Evolutionary conservation across 2,113 vertebrate genomes (phyloP), one percentile per base, ranked within the genome.

Genomic region (Alces alces): DNA sequence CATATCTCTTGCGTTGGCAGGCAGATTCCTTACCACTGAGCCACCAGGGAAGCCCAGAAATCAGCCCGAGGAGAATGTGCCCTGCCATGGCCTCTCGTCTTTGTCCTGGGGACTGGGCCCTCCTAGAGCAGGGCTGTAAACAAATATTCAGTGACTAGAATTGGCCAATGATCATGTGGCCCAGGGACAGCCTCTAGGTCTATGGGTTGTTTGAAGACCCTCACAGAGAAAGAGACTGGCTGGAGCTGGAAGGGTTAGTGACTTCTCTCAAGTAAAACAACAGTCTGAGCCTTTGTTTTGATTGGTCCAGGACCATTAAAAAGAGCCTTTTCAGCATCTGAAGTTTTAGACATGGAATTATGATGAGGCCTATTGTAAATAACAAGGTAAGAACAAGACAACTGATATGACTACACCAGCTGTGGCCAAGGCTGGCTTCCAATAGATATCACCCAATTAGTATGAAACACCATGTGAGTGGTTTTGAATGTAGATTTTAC

Each of bases 1-100:
- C 0, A 0, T 0, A 0, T 27, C 70, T 76, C 23, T 23, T 76
- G 12, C 39, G 27, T 0, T 43, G 70, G 23, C n/a, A 43, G 39
- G 6, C 6, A 27, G 70, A 76, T 76, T 76, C 39, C 43, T 76
- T 76, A 43, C 21, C 70, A 14, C 39, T 25, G 39, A 43, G 12
- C 39, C 70, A 76, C 23, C 39, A 27, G 6, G 23, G 70, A 76
- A 76, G 25, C 50, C n/a, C 28, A 54, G 58, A 76, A 78, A 25
- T 30, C 25, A 57, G 57, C 58, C 7, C n/a, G n/a, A 5, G 9
- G 15, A 6, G 19, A 89, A 45, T 7, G 1, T 19, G 2, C 23
- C 4, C 14, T 45, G 28, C 2, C 2, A 30, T 43, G 11, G 12
- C 25, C 7, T 88, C 61, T 57, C 78, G 11, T 70, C 82, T 84